phyloP scores from a whole-genome alignment of 1,140 invertebrate genomes.

The Zaprionus tsacasi region DNA sequence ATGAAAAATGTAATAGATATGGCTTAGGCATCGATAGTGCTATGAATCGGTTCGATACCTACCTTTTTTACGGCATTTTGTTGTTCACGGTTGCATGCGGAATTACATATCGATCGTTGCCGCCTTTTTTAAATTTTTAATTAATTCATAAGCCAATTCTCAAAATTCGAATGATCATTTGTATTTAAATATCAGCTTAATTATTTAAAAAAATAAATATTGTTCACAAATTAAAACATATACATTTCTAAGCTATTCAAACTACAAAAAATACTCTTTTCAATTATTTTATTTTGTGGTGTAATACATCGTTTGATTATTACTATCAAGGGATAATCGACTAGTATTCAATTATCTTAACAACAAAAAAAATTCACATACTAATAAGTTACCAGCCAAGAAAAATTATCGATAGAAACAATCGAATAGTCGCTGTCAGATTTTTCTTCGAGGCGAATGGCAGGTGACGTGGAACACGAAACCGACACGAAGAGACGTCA shows the following conservation, averaged over 20 bases:
- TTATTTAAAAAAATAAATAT: too few species aligned
- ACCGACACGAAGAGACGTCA: constrained; percentile 63
- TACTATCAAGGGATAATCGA: too few species aligned
- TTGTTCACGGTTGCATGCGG: not conserved
- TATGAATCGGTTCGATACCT: not conserved
- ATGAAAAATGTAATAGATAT: constrained; percentile 24
- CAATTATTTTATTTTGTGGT: too few species aligned
- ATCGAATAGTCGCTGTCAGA: constrained; percentile 30
- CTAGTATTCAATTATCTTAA: too few species aligned
- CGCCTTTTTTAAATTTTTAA: not conserved
- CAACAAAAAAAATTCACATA: not conserved
- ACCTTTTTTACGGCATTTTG: not conserved
- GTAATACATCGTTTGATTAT: too few species aligned
- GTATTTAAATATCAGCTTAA: too few species aligned
- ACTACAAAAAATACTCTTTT: too few species aligned
- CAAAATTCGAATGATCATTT: too few species aligned
- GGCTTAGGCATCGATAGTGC: constrained; percentile 14
- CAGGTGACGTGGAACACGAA: constrained; percentile 73
- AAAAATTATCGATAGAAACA: constrained; percentile 9
- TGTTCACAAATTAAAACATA: too few species aligned
- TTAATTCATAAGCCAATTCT: too few species aligned
- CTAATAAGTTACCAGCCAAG: not conserved
- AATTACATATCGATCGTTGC: not conserved
- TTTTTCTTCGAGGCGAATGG: constrained; percentile 21
- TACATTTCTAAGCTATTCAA: too few species aligned